Base-by-base conservation (phyloP, 2,888 invertebrate species). In the Bellardia bayeri region DNA sequence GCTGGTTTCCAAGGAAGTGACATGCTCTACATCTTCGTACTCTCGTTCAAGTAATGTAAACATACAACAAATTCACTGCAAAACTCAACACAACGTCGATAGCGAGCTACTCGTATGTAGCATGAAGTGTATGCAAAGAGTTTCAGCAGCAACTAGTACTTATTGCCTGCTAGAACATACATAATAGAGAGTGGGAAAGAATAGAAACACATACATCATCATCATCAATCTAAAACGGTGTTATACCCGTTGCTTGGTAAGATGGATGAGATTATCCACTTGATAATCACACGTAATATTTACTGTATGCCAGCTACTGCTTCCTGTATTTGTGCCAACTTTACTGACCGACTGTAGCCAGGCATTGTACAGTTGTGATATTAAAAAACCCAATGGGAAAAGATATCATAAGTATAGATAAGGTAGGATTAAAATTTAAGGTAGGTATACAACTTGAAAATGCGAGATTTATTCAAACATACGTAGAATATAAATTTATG, bases 221-320 rank as follows among this genome's bases (percentile, higher is more conserved):
- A 79, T 75, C 75, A 82, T 86, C 64, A 79, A 86, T 79, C 82
- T 78, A 37, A 37, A 66, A 64, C 63, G 51, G 11, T 9, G 11
- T 9, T 45, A 45, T 45, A 23, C 78, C 23, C 14, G 33, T 40
- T 66, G 13, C 33, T 45, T 74, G 23, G 42, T 61, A 11, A 6
- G 14, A 23, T 30, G 14, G 61, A 45, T 30, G 7, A 30, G 33
- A 45, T 45, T 45, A 45, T 45, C 45, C 45, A 45, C 13, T 30
- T 58, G 30, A 56, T 23, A 56, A 16, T 16, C 16, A 16, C 16
- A 56, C 30, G 8, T 30, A 37, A 5, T 37, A 37, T 11, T 30
- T 58, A 30, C 58, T 58, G 13, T 30, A 58, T 58, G 13, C 30
- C 30, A 11, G 23, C 11, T 2, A 56, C 11, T 23, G 45, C n/a